Base-by-base conservation (phyloP, 2,888 invertebrate genomes). In the Dicyrtoma fusca region DNA sequence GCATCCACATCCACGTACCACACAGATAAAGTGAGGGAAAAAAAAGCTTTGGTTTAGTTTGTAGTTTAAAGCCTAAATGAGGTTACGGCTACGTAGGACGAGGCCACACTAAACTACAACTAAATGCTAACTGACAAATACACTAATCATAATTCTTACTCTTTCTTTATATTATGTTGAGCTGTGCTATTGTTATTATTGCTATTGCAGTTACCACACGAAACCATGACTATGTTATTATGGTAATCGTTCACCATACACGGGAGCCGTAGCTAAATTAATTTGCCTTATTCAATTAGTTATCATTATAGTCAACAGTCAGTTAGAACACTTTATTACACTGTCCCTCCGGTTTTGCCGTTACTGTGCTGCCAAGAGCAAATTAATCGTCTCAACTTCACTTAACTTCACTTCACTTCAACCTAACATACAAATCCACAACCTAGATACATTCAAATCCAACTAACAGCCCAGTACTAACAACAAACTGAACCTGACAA, bases 51-150 rank as follows among this genome's bases (percentile, higher is more conserved):
- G 53, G 21, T 21, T 19, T 55, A 17, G n/a, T 55, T 55, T 55
- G 19, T 55, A 17, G 53, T 21, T 55, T 55, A 55, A 55, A 55
- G n/a, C 19, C 53, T 55, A 64, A 64, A 64, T 47, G 63, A 64
- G 63, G 63, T 64, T 64, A 64, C 42, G 63, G 63, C 47, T 47
- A 44, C 42, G 42, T 62, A 62, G 62, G 62, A 62, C 62, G 62
- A 62, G 62, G 62, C 44, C 62, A 44, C 21, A 44, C 42, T 62
- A 42, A 62, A 62, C 62, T 62, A 42, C 11, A 62, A 62, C 62
- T 62, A 34, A 62, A 59, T 59, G 26, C 59, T 23, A 26, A 21
- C 26, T 59, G 21, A 59, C 25, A 59, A 59, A 26, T 26, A 59
- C n/a, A 34, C 34, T 34, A 34, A 34, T 34, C 34, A 34, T 49